Base-by-base conservation (phyloP, 1,140 invertebrate species). In the Habropoda laboriosa region DNA sequence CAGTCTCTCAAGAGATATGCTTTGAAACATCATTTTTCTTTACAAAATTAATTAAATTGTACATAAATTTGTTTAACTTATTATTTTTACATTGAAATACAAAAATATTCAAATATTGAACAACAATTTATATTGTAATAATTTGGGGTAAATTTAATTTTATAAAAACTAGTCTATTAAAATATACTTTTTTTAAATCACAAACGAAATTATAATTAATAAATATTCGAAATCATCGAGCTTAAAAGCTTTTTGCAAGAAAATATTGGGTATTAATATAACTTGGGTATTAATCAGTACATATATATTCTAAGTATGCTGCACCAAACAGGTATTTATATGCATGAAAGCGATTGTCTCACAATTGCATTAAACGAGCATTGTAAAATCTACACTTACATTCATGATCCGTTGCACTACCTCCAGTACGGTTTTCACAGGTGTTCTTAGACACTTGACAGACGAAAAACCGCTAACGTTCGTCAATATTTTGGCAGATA, bases 331-430 rank as follows among this genome's bases (percentile, higher is more conserved):
- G 8, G 35, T n/a, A 58, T 68, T 67, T n/a, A 6, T 47, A 67
- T 45, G 10, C 18, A 40, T 16, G 0, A 8, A 13, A 32, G 1
- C 7, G 10, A 60, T 18, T 18, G 18, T 45, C 16, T 30, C 13
- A 8, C 5, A 24, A 58, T 40, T 60, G 6, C 27, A 42, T 63
- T 53, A 55, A 73, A 63, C 4, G 2, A 53, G 1, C 2, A 45
- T 10, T 18, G 38, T 79, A 73, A 76, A 71, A 78, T 51, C 18
- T 49, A 5, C 32, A 68, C 84, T 86, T 84, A 86, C 84, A 82
- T 82, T 86, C 84, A 86, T 86, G 70, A 83, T 86, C 73, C 61
- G 78, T 77, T 57, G 67, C 68, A 73, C 32, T 63, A 57, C n/a
- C 16, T 60, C 42, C 30, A 40, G 47, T 64, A 27, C 58, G n/a